Evolutionary conservation across 1,140 invertebrate species (phyloP), one percentile per base, ranked within the genome.

Genomic region (Venturia canescens): DNA sequence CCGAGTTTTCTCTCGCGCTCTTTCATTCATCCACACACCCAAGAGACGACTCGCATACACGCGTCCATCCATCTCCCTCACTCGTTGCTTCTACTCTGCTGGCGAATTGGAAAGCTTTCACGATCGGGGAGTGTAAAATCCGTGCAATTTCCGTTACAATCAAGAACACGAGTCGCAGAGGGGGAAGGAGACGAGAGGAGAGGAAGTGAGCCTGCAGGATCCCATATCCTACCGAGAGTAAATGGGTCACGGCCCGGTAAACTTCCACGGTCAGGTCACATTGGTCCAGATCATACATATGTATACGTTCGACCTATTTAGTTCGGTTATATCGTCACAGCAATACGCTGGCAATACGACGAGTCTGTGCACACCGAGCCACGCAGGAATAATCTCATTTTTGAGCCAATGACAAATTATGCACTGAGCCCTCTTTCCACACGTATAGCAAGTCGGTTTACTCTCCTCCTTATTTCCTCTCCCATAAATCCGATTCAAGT

Each of bases 61-160:
- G 26, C 53, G 16, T 48, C 23, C 3, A 53, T 53, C 38, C 72
- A 16, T 50, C 72, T 38, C 70, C 13, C 26, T 71, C n/a, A 50
- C n/a, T 15, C 4, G 34, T 44, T 9, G 3, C 9, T 23, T 75
- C 11, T 75, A 48, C 6, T 50, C 72, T 53, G 23, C 72, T 53
- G 23, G 38, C 44, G 38, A 75, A n/a, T 48, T 18, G 72, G 15
- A 21, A 53, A 21, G 72, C 72, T 21, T 29, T 60, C 50, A 16
- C 53, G 38, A 48, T 60, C 15, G 16, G 44, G 60, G 67, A 38
- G 0, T 31, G 16, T 16, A 21, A 48, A 75, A 34, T 63, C 15
- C 38, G 26, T 70, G 66, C 76, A 78, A 67, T 78, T 78, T 78
- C 23, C 77, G 34, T 70, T 78, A 18, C 66, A 53, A 50, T 66